These are phyloP conservation scores for Cantharis nigra DNA, from an alignment of 2,888 invertebrate genomes.

Conservation along the genomic window DNA sequence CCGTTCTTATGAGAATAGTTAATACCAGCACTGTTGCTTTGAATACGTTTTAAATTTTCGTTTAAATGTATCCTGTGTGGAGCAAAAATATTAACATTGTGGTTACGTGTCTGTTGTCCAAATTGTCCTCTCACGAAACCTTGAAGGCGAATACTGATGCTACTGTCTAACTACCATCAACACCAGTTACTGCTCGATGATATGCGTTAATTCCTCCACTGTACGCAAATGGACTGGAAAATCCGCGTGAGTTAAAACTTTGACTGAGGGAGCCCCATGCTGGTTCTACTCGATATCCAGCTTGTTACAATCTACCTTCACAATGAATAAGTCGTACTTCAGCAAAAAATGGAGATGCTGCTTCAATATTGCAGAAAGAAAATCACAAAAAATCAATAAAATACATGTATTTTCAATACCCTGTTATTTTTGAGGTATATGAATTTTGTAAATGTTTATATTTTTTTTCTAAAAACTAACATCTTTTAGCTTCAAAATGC, in stretches of 20 bases:
- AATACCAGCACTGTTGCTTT: no score
- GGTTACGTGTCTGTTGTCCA: background rate
- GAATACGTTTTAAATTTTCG: no score
- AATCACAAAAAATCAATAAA: no score
- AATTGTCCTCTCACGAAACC: slow-evolving; percentile 6
- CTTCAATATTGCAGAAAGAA: background rate
- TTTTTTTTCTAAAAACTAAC: no score
- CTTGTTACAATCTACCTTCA: slow-evolving; percentile 7
- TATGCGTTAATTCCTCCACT: slow-evolving; percentile 5
- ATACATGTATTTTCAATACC: no score
- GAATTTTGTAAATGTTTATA: no score
- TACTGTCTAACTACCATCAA: background rate
- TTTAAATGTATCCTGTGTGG: no score
- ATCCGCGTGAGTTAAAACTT: slow-evolving; percentile 6
- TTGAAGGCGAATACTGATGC: slow-evolving; percentile 12
- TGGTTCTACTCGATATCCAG: slow-evolving; percentile 19
- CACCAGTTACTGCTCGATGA: background rate
- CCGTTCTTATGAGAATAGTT: no score
- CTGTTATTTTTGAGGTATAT: no score
- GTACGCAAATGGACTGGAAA: slow-evolving; percentile 7
- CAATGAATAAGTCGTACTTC: background rate
- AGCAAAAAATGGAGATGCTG: slow-evolving; percentile 14
- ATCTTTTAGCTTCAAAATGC: no score
- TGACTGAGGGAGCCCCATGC: slow-evolving; percentile 25
- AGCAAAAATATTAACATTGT: background rate